These are phyloP conservation scores for Microtus oregoni DNA, from an alignment of 2,113 vertebrate genomes.

Conservation along the genomic window DNA sequence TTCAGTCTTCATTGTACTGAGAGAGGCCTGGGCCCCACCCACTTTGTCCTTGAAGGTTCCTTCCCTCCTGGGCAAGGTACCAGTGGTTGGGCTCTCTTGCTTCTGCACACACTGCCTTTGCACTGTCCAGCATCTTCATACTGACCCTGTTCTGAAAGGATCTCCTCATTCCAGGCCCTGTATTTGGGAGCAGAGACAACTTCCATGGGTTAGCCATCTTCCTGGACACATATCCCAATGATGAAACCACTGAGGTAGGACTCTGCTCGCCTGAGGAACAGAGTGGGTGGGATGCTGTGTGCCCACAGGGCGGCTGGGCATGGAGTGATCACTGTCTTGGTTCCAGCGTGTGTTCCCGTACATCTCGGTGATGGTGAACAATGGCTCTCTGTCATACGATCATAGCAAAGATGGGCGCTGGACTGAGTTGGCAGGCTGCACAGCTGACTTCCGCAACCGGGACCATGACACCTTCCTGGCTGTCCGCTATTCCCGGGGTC, in stretches of 20 bases:
- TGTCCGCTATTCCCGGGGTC: constrained; percentile 96
- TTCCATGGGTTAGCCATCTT: constrained; percentile 97
- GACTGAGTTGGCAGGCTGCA: constrained; percentile 95
- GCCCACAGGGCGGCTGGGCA: not conserved
- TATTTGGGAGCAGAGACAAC: constrained; percentile 96
- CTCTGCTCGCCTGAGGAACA: not conserved
- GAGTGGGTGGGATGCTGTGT: not conserved
- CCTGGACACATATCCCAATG: constrained; percentile 98
- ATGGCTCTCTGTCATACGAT: constrained; percentile 95
- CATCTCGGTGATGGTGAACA: constrained; percentile 98
- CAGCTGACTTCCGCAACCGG: constrained; percentile 94
- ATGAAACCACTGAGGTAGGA: constrained; percentile 94
- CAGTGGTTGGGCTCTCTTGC: not conserved
- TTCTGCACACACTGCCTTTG: not conserved
- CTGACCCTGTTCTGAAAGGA: not conserved
- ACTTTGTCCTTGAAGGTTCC: too few relatives aligned
- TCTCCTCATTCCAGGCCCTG: constrained; percentile 90
- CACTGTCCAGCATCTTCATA: not conserved
- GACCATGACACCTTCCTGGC: constrained; percentile 97
- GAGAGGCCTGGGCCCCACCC: not conserved
- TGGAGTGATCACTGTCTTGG: not conserved
- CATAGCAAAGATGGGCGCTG: constrained; percentile 96
- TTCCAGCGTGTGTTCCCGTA: constrained; percentile 95
- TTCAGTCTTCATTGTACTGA: not conserved
- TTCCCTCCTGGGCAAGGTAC: not conserved